Percentiles rank a stretch among this genome's conserved stretches.
These are phyloP conservation scores for Ataeniobius toweri DNA, from an alignment of 2,797 vertebrate genomes.

Conservation along the genomic window DNA sequence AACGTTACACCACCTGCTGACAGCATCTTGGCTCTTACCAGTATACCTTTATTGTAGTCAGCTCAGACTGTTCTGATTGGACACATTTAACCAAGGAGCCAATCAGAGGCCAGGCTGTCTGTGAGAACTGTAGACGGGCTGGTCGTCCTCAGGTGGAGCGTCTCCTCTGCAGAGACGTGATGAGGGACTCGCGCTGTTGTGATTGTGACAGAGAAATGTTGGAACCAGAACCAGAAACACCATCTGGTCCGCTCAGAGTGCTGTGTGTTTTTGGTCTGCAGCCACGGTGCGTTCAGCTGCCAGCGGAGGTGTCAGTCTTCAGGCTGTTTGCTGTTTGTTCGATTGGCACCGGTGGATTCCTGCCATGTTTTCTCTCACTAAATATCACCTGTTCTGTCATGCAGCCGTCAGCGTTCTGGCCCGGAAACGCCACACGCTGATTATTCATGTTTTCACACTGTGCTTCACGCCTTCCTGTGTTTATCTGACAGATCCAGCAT, in stretches of 20 bases:
- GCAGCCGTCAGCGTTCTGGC: conserved; percentile 27
- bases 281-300: conserved; percentile 91
- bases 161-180: background rate
- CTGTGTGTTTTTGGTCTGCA: conserved; percentile 86
- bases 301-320: conserved; percentile 97
- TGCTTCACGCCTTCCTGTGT: conserved; percentile 4
- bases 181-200: conserved; percentile 64
- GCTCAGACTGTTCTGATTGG: conserved; percentile 3
- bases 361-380: conserved; percentile 47
- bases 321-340: conserved; percentile 67
- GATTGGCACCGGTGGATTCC: conserved; percentile 67
- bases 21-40: background rate
- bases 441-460: conserved; percentile 2
- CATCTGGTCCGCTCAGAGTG: conserved; percentile 84
- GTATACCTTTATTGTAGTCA: background rate
- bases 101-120: background rate
- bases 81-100: conserved; percentile 5
- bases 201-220: conserved; percentile 86
- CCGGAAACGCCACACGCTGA: background rate
- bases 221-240: conserved; percentile 93
- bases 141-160: background rate
- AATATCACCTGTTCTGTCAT: conserved; percentile 63
- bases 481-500: conserved; percentile 15
- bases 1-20: background rate
- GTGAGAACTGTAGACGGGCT: no score